A percentile compares a stretch with the other conserved stretches of the same genome.
These are phyloP conservation scores for Lontra canadensis DNA, from an alignment of 2,113 vertebrate genomes.

Conservation along the genomic window DNA sequence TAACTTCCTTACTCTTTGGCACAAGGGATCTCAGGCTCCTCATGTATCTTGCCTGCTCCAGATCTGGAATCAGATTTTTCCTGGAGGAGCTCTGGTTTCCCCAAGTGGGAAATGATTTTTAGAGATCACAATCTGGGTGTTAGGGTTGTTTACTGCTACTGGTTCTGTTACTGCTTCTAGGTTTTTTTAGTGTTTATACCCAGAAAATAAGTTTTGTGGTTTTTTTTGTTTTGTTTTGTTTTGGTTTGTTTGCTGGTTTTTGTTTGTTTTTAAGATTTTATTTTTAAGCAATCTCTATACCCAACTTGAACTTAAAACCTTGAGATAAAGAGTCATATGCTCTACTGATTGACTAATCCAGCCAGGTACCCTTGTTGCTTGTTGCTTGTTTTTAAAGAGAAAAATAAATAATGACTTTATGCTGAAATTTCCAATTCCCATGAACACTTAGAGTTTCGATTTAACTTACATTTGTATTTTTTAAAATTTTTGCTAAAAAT, in stretches of 20 bases:
- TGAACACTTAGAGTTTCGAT: conserved; percentile 29
- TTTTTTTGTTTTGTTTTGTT: neutral
- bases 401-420: neutral
- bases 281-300: neutral
- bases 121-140: neutral
- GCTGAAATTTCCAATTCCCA: neutral
- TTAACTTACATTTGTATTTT: neutral
- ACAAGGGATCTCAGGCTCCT: neutral
- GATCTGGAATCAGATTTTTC: neutral
- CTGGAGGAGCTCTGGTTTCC: neutral
- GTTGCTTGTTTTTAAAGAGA: neutral
- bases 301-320: neutral
- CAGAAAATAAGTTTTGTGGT: neutral
- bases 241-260: neutral
- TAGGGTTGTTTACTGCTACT: neutral
- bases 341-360: neutral
- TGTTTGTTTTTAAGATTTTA: neutral
- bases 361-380: neutral
- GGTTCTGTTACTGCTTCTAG: neutral
- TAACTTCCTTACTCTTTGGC: neutral
- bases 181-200: neutral
- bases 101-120: neutral
- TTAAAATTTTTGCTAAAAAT: neutral
- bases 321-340: neutral
- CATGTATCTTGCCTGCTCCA: neutral